A percentile compares a stretch with the other conserved stretches of the same genome.
These are phyloP conservation scores for Lamellibrachia satsuma DNA, from an alignment of 2,888 invertebrate species.

Conservation along the genomic window DNA sequence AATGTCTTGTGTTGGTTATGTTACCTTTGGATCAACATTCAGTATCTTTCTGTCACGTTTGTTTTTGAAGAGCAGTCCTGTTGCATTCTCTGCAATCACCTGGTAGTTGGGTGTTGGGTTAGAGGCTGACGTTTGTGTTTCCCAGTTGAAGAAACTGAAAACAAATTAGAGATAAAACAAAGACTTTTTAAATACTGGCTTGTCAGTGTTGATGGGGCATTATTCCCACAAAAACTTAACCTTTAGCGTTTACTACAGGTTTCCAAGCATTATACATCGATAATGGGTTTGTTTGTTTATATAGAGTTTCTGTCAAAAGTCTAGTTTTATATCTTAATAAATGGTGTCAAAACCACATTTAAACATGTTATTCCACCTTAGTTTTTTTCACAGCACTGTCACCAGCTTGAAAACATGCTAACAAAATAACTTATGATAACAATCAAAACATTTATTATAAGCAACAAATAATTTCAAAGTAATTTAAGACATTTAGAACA, in stretches of 20 bases:
- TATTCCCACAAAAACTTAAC: neutral
- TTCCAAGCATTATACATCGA: no score
- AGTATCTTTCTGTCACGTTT: constrained; percentile 81
- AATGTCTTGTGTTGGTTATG: neutral
- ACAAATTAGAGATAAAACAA: neutral
- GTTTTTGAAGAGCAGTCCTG: constrained; percentile 82
- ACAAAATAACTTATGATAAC: neutral
- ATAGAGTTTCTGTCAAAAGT: no score
- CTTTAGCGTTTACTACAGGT: no score
- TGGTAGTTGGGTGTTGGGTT: constrained; percentile 82
- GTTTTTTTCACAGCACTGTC: neutral
- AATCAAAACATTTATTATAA: neutral
- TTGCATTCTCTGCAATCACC: constrained; percentile 78
- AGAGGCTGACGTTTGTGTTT: constrained; percentile 75
- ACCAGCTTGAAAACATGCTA: neutral
- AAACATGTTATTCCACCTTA: neutral
- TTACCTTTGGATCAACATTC: constrained; percentile 74
- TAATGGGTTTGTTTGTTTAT: no score
- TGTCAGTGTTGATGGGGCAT: neutral
- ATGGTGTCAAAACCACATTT: neutral
- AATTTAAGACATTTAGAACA: neutral
- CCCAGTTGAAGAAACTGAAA: constrained; percentile 76
- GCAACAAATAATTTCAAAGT: neutral
- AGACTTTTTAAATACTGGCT: neutral
- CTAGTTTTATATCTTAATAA: neutral